Evolutionary conservation across 2,113 vertebrate species (phyloP).

Genomic region (Salvator merianae): DNA sequence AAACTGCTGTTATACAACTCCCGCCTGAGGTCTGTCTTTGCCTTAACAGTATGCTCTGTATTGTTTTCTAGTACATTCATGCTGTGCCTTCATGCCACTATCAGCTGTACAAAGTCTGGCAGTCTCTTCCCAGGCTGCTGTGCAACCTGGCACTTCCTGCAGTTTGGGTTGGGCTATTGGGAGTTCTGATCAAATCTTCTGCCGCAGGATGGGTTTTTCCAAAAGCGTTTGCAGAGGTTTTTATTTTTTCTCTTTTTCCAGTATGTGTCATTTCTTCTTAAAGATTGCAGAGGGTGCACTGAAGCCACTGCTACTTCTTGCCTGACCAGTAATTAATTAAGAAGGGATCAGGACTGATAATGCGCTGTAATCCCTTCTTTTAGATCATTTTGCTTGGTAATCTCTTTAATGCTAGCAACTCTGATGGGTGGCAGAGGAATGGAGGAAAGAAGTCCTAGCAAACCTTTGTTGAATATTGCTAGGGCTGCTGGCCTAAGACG

Average conservation of each 20-base stretch:
- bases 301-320: constrained; percentile 38
- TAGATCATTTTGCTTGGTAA: constrained; percentile 65
- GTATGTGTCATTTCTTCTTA: constrained; percentile 35
- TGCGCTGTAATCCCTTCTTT: constrained; percentile 67
- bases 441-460: neutral
- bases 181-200: neutral
- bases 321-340: constrained; percentile 74
- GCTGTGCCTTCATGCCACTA: neutral
- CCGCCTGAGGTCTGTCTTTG: too few species aligned
- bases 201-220: neutral
- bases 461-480: neutral
- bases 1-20: too few species aligned
- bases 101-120: neutral
- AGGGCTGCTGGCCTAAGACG: constrained; percentile 3
- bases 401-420: constrained; percentile 58
- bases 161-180: too few species aligned
- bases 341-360: constrained; percentile 66
- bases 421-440: neutral
- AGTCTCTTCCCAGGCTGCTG: neutral
- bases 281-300: neutral
- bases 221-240: constrained; percentile 14
- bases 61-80: neutral
- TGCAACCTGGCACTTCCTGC: neutral
- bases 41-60: neutral
- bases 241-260: constrained; percentile 17